Evolutionary conservation across 2,113 vertebrate genomes (phyloP).

Genomic region (Apteryx owenii): DNA sequence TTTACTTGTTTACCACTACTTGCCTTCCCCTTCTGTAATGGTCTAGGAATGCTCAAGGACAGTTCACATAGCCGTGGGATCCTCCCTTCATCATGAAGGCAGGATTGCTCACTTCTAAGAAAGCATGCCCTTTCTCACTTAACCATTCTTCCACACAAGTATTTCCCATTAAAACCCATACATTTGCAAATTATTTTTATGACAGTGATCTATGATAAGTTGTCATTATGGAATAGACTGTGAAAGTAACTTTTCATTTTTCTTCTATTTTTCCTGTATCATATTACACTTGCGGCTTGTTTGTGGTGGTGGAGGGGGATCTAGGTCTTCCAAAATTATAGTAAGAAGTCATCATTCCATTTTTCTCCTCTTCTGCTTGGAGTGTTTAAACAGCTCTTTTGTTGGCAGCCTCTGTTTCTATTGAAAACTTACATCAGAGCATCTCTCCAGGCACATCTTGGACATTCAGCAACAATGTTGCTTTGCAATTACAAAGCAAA

Average conservation of each 20-base stretch:
- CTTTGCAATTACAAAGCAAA: constrained; percentile 34
- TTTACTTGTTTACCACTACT: no score
- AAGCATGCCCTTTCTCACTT: no score
- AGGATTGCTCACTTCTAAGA: no score
- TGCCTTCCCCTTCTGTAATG: no score
- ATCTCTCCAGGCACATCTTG: constrained; percentile 29
- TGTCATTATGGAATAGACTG: neutral
- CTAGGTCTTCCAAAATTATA: neutral
- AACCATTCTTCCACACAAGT: neutral
- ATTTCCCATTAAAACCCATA: rapidly evolving
- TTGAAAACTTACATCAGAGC: neutral
- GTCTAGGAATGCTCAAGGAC: no score
- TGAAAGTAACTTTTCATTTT: neutral
- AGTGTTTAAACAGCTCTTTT: neutral
- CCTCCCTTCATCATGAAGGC: no score
- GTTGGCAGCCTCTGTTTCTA: neutral
- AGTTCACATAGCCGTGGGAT: no score
- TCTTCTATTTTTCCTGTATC: neutral
- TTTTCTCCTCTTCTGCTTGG: neutral
- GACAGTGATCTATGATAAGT: neutral
- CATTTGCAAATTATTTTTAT: neutral
- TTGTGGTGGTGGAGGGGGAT: neutral
- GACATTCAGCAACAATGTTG: constrained; percentile 16
- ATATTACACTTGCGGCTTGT: neutral
- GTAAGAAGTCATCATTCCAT: neutral